Evolutionary conservation across 1,140 invertebrate species (phyloP).

Genomic region (Sycobia sp.): DNA sequence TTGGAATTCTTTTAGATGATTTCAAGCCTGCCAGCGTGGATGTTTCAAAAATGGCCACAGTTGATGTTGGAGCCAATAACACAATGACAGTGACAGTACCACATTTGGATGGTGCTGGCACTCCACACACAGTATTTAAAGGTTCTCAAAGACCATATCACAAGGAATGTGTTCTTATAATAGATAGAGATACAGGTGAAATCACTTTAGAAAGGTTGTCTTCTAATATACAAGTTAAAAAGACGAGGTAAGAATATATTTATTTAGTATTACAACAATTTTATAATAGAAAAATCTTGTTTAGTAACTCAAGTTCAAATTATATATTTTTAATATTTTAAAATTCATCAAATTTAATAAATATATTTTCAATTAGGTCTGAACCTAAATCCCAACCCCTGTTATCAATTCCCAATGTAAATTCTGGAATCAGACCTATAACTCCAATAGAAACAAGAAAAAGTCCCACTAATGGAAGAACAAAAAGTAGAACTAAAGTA

Average conservation of each 20-base stretch:
- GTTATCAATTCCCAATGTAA: slow-evolving; percentile 37
- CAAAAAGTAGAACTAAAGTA: slow-evolving; percentile 70
- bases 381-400: slow-evolving; percentile 44
- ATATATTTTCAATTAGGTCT: slow-evolving; percentile 36
- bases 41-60: slow-evolving; percentile 83
- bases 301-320: background rate
- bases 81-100: slow-evolving; percentile 92
- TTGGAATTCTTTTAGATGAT: slow-evolving; percentile 75
- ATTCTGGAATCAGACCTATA: slow-evolving; percentile 49
- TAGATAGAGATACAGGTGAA: slow-evolving; percentile 88
- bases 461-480: slow-evolving; percentile 64
- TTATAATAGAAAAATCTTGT: too few relatives aligned
- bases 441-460: slow-evolving; percentile 58
- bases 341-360: too few relatives aligned
- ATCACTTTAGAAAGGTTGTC: slow-evolving; percentile 90
- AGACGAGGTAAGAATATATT: slow-evolving; percentile 73
- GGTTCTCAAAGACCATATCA: slow-evolving; percentile 87
- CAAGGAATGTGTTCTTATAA: slow-evolving; percentile 94
- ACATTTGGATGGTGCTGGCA: slow-evolving; percentile 87
- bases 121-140: slow-evolving; percentile 90
- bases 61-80: slow-evolving; percentile 87
- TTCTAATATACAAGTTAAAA: slow-evolving; percentile 92
- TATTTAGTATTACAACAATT: background rate
- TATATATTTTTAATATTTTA: slow-evolving; percentile 7
- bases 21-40: slow-evolving; percentile 97